Base-by-base conservation (phyloP, 2,888 invertebrate genomes). In the Junonia oenone region DNA sequence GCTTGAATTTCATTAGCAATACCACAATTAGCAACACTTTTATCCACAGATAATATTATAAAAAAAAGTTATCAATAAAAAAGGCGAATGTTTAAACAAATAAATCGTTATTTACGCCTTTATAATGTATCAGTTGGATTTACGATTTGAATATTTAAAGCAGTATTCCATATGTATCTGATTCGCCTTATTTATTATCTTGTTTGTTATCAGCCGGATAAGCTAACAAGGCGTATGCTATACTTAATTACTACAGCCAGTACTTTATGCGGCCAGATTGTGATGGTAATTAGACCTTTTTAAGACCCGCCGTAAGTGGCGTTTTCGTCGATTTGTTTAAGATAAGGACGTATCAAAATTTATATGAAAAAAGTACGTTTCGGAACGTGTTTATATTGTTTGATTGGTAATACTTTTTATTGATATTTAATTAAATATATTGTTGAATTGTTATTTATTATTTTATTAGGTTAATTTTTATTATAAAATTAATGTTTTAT, bases 181-280 rank as follows among this genome's bases (percentile, higher is more conserved):
- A 69, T 71, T 72, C 56, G 68, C 69, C 64, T 71, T 75, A 75
- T 76, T 76, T 75, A 76, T 72, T 56, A 67, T 69, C 72, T 68
- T 43, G 69, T 65, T 38, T 58, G 63, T 66, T 76, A 72, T 73
- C 73, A 59, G 27, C 17, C 13, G 69, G 75, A 79, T 78, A 77
- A 77, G 68, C 68, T 68, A 71, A 76, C 75, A 76, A 68, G 69
- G 71, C 19, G 13, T 69, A 69, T 68, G 69, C 73, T 76, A 76
- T 72, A 75, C 77, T 87, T 87, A 88, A 88, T 88, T 88, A 87
- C 79, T 81, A 76, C 79, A 81, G 83, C 84, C 86, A 83, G 73
- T 80, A 83, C 75, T 87, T 86, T 87, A 88, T 88, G 83, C 84
- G 78, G 72, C 65, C 72, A 81, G 89, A 88, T 89, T 85, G 83